Percentiles rank a stretch among this genome's conserved stretches.
Evolutionary conservation across 2,888 invertebrate species (phyloP).

Genomic region (Dynastes hyllus): DNA sequence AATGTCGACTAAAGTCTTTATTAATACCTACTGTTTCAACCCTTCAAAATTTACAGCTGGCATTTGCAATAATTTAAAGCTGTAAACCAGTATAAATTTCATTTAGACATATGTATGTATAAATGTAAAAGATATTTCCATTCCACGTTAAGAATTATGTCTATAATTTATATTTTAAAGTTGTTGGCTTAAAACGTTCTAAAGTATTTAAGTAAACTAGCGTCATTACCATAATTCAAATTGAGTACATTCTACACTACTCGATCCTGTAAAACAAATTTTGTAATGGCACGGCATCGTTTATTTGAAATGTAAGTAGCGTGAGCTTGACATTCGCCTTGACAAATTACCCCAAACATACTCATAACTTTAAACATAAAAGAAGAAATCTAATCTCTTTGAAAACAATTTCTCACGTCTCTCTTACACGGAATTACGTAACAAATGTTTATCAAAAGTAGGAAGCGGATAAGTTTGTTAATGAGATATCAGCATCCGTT

Average conservation of each 20-base stretch:
- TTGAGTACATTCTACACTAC: slow-evolving; percentile 12
- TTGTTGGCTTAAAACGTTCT: neutral
- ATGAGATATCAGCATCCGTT: slow-evolving; percentile 61
- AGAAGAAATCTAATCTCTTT: slow-evolving; percentile 49
- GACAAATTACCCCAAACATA: slow-evolving; percentile 43
- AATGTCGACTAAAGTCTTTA: too few relatives aligned
- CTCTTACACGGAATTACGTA: slow-evolving; percentile 46
- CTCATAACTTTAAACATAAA: slow-evolving; percentile 40
- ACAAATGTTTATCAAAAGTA: slow-evolving; percentile 57
- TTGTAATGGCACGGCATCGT: slow-evolving; percentile 21
- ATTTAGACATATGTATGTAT: too few relatives aligned
- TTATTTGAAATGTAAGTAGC: slow-evolving; percentile 32
- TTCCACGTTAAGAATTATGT: too few relatives aligned
- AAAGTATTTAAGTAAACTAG: slow-evolving; percentile 18
- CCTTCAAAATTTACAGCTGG: too few relatives aligned
- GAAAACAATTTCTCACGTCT: slow-evolving; percentile 54
- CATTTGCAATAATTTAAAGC: too few relatives aligned
- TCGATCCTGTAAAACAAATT: slow-evolving; percentile 8
- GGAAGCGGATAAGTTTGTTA: slow-evolving; percentile 59
- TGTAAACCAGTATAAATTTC: too few relatives aligned
- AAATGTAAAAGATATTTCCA: too few relatives aligned
- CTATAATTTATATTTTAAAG: neutral
- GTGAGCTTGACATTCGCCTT: neutral
- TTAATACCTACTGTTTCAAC: too few relatives aligned
- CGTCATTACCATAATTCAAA: slow-evolving; percentile 25